phyloP scores from a whole-genome alignment of 1,140 invertebrate species.

The Sitobion miscanthi region DNA sequence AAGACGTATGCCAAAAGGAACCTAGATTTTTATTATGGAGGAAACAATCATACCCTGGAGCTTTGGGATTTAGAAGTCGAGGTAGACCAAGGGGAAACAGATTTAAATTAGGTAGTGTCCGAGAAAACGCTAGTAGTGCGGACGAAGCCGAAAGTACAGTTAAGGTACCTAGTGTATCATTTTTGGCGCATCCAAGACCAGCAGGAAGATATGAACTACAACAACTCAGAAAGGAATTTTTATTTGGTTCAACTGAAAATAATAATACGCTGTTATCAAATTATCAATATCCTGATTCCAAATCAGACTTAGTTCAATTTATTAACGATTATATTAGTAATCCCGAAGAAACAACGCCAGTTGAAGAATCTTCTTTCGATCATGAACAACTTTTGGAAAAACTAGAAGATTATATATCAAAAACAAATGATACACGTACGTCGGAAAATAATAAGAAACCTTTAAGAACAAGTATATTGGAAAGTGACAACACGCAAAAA shows the following conservation, averaged over 20 bases:
- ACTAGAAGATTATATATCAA: constrained; percentile 70
- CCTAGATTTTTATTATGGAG: constrained; percentile 81
- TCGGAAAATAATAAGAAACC: constrained; percentile 58
- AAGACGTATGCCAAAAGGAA: constrained; percentile 79
- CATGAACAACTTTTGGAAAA: constrained; percentile 72
- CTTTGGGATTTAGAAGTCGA: constrained; percentile 67
- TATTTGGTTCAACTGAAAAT: constrained; percentile 61
- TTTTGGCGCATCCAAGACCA: constrained; percentile 44
- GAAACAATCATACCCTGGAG: constrained; percentile 79
- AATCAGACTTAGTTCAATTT: constrained; percentile 61
- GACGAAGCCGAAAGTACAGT: constrained; percentile 67
- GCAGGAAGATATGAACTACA: constrained; percentile 71
- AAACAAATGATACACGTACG: constrained; percentile 60
- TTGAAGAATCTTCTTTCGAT: constrained; percentile 63
- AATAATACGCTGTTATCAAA: constrained; percentile 60
- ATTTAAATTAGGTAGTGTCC: constrained; percentile 69
- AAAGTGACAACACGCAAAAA: constrained; percentile 67
- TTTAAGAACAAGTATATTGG: constrained; percentile 61
- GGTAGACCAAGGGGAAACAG: constrained; percentile 65
- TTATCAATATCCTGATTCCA: constrained; percentile 62
- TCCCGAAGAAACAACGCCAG: constrained; percentile 57
- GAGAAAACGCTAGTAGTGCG: constrained; percentile 67
- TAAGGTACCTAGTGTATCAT: constrained; percentile 37
- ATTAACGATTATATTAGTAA: constrained; percentile 64
- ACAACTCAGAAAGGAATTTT: constrained; percentile 72